A percentile compares a stretch with the other conserved stretches of the same genome.
Conservation (phyloP, 2,888 invertebrate species). For the Criorhina ranunculi region DNA sequence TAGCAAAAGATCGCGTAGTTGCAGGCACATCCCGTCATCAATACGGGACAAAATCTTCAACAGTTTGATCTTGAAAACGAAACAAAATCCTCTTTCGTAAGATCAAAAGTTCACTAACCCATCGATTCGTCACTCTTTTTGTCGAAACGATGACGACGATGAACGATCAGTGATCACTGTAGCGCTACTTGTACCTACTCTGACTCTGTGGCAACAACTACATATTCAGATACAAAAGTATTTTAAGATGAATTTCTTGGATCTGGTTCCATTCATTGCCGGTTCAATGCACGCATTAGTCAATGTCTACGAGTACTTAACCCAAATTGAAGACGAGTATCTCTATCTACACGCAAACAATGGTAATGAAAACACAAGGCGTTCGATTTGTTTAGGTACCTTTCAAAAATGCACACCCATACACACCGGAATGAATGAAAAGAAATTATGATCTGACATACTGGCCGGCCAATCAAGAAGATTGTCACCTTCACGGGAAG, state of each 20-base stretch:
- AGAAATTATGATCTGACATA: constrained; percentile 26
- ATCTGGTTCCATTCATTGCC: not conserved
- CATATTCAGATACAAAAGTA: constrained; percentile 1
- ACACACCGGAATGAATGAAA: not conserved
- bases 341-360: not conserved
- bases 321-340: constrained; percentile 18
- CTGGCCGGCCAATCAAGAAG: constrained; percentile 20
- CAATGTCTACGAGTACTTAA: constrained; percentile 8
- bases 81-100: constrained; percentile 11
- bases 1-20: too few relatives aligned
- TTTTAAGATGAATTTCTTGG: not conserved
- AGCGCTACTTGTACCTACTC: not conserved
- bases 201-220: constrained; percentile 3
- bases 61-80: constrained; percentile 15
- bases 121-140: constrained; percentile 20
- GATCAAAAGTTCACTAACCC: constrained; percentile 31
- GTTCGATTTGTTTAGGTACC: not conserved
- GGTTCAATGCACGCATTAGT: constrained; percentile 19
- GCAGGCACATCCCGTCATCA: too few relatives aligned
- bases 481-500: constrained; percentile 16
- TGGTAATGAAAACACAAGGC: constrained; percentile 6
- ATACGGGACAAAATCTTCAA: not conserved
- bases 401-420: not conserved
- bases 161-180: not conserved
- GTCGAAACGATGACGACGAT: too few relatives aligned